phyloP scores from a whole-genome alignment of 2,888 invertebrate genomes.

The Blastobasis lacticolella region DNA sequence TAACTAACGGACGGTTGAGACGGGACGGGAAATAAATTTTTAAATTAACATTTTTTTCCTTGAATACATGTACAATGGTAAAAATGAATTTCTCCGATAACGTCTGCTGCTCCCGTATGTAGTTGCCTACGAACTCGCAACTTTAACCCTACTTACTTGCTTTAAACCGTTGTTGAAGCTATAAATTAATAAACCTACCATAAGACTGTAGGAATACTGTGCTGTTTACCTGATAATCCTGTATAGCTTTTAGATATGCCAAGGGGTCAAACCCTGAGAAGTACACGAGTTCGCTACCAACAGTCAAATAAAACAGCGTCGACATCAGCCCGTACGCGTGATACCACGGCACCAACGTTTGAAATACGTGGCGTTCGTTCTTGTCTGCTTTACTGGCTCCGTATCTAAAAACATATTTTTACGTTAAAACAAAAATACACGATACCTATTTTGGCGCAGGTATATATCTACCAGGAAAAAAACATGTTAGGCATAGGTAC shows the following conservation, averaged over 20 bases:
- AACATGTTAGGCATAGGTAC: slow-evolving; percentile 3
- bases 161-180: no score
- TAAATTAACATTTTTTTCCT: no score
- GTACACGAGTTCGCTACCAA: slow-evolving; percentile 59
- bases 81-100: no score
- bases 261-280: slow-evolving; percentile 81
- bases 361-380: slow-evolving; percentile 8
- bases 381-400: not conserved
- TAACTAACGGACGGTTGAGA: not conserved
- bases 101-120: no score
- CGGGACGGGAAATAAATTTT: not conserved
- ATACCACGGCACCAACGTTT: slow-evolving; percentile 85
- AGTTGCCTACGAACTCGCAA: no score
- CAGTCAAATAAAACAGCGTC: slow-evolving; percentile 66
- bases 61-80: no score
- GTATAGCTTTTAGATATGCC: slow-evolving; percentile 77
- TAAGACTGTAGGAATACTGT: no score
- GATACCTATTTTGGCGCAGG: no score
- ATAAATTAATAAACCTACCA: no score
- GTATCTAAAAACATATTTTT: not conserved
- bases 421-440: no score
- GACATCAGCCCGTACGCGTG: slow-evolving; percentile 84
- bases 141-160: no score
- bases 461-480: no score
- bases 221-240: slow-evolving; percentile 70